These are phyloP conservation scores for Branchellion lobata DNA, from an alignment of 2,888 invertebrate species.

Conservation along the genomic window DNA sequence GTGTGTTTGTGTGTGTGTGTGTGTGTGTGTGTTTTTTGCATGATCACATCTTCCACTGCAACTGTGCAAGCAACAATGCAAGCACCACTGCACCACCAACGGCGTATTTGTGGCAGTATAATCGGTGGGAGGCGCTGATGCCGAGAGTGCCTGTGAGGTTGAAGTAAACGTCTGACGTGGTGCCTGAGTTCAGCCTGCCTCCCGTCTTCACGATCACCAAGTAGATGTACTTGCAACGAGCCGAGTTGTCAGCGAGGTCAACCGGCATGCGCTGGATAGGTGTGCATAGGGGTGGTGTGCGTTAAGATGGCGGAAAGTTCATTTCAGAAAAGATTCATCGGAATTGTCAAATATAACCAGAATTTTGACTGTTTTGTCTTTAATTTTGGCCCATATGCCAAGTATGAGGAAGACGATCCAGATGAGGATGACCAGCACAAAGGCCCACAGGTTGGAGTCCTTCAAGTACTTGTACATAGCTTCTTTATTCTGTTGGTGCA, in stretches of 20 bases:
- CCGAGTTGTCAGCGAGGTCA: slow-evolving; percentile 38
- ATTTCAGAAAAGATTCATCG: not conserved
- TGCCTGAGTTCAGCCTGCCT: slow-evolving; percentile 15
- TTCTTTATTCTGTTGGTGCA: no score
- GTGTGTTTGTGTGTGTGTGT: not conserved
- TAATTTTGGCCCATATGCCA: slow-evolving; percentile 34
- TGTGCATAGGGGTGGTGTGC: no score
- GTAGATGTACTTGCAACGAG: slow-evolving; percentile 15
- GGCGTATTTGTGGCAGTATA: slow-evolving; percentile 29
- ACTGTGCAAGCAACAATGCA: not conserved
- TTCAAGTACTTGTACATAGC: not conserved
- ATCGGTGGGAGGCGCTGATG: slow-evolving; percentile 32
- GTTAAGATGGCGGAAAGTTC: not conserved
- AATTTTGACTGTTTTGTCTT: slow-evolving; percentile 33
- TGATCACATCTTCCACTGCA: not conserved
- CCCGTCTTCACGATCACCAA: slow-evolving; percentile 35
- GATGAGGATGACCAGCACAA: slow-evolving; percentile 23
- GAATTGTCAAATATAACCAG: no score
- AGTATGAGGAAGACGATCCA: slow-evolving; percentile 25
- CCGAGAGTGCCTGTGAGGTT: slow-evolving; percentile 35
- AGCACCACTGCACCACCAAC: not conserved
- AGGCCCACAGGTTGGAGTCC: slow-evolving; percentile 2
- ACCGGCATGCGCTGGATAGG: slow-evolving; percentile 28
- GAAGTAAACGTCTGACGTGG: slow-evolving; percentile 34
- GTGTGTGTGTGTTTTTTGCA: not conserved